phyloP scores from a whole-genome alignment of 2,888 invertebrate species.

The Drosophila paramelanica region DNA sequence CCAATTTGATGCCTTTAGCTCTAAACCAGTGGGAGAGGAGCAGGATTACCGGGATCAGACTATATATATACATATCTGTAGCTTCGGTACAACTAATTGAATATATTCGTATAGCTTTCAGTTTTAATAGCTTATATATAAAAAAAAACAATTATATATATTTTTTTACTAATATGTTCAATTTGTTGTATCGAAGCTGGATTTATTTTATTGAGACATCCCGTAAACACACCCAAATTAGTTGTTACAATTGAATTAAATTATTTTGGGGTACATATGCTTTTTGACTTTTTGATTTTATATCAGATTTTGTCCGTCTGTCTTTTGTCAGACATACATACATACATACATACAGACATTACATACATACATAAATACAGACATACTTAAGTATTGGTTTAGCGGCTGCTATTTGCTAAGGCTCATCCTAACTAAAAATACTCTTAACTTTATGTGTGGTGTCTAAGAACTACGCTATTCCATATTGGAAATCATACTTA shows the following conservation, averaged over 20 bases:
- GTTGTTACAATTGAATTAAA: neutral
- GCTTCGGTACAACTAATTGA: no score
- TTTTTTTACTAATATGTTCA: no score
- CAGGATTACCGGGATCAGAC: no score
- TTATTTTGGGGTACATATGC: neutral
- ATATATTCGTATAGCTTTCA: no score
- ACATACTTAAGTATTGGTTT: neutral
- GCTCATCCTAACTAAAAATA: constrained; percentile 6
- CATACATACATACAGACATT: no score
- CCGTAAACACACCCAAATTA: constrained; percentile 4
- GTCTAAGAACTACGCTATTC: neutral
- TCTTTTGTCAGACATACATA: constrained; percentile 6
- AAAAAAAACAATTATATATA: no score
- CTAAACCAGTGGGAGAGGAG: no score
- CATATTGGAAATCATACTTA: constrained; percentile 2
- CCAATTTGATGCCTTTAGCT: no score
- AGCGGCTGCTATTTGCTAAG: neutral
- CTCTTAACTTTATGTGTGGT: neutral
- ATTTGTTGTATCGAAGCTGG: no score
- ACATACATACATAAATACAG: constrained; percentile 6
- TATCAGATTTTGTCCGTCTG: neutral
- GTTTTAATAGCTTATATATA: no score
- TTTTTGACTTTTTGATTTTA: neutral
- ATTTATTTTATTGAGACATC: neutral
- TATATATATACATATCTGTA: no score